phyloP scores from a whole-genome alignment of 1,140 invertebrate species.

The Conopomorpha cramerella region DNA sequence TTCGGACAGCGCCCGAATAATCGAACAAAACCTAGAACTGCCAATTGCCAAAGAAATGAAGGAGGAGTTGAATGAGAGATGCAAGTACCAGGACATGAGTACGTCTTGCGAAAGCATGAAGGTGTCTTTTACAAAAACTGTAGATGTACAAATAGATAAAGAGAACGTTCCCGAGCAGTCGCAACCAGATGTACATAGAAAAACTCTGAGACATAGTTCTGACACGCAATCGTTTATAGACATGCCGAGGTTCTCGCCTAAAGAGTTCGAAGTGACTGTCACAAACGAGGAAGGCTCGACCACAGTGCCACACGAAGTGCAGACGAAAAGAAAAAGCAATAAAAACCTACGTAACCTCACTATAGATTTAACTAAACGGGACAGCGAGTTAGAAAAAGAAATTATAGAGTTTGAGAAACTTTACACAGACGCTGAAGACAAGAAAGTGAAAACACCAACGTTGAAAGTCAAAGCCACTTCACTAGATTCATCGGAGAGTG shows the following conservation, averaged over 20 bases:
- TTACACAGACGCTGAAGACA: slow-evolving; percentile 46
- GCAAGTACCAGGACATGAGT: slow-evolving; percentile 41
- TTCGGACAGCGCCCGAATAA: slow-evolving; percentile 60
- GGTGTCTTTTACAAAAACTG: slow-evolving; percentile 23
- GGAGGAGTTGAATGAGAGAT: slow-evolving; percentile 54
- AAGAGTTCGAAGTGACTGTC: slow-evolving; percentile 54
- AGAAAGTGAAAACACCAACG: slow-evolving; percentile 64
- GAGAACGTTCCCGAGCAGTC: slow-evolving; percentile 19
- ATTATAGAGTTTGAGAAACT: slow-evolving; percentile 51
- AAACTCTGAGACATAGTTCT: slow-evolving; percentile 39
- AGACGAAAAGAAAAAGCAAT: slow-evolving; percentile 40
- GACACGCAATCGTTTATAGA: slow-evolving; percentile 52
- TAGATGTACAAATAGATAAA: too few species aligned
- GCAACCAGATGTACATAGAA: slow-evolving; percentile 36
- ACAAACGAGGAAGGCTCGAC: slow-evolving; percentile 38
- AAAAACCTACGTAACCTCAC: slow-evolving; percentile 50
- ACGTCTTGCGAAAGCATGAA: slow-evolving; percentile 44
- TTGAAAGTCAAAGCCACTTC: slow-evolving; percentile 65
- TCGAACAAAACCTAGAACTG: slow-evolving; percentile 58
- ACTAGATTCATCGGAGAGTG: slow-evolving; percentile 58
- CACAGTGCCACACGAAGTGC: slow-evolving; percentile 20
- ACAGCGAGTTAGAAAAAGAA: slow-evolving; percentile 52
- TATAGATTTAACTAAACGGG: slow-evolving; percentile 52
- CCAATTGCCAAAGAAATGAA: slow-evolving; percentile 56
- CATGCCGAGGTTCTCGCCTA: slow-evolving; percentile 58